A percentile compares a stretch with the other conserved stretches of the same genome.
Conservation (phyloP, 2,797 vertebrate species). For the Lithobates pipiens region DNA sequence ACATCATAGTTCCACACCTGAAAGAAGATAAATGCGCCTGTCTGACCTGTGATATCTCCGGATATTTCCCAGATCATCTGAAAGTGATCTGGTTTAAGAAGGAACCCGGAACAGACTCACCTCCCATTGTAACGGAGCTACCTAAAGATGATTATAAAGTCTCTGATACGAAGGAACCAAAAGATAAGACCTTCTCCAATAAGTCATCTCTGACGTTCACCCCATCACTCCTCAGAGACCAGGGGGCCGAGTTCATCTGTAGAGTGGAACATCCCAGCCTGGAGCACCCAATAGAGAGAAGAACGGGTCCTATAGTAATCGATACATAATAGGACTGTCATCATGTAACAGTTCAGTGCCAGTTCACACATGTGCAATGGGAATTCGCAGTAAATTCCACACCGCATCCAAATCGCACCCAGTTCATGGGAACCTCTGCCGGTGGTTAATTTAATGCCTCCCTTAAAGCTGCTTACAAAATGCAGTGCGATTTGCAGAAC, state of each 20-base stretch:
- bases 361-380: too few relatives aligned
- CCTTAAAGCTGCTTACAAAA: too few relatives aligned
- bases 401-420: not conserved
- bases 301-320: conserved; percentile 25
- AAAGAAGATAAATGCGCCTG: not conserved
- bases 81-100: conserved; percentile 40
- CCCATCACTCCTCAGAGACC: conserved; percentile 13
- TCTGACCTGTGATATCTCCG: conserved; percentile 2
- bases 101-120: not conserved
- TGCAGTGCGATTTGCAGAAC: too few relatives aligned
- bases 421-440: too few relatives aligned
- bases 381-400: not conserved
- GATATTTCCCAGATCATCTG: conserved; percentile 1
- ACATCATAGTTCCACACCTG: not conserved
- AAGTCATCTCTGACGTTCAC: conserved; percentile 19
- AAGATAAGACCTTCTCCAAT: not conserved
- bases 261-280: conserved; percentile 37
- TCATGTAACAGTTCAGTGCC: too few relatives aligned
- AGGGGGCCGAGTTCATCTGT: conserved; percentile 44
- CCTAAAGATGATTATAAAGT: not conserved
- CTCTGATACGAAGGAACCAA: not conserved
- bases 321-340: not conserved
- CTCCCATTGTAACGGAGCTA: not conserved
- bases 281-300: conserved; percentile 13
- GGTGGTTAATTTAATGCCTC: too few relatives aligned